A percentile compares a stretch with the other conserved stretches of the same genome.
phyloP scores from a whole-genome alignment of 2,888 invertebrate species.

The Stegana nigrithorax region DNA sequence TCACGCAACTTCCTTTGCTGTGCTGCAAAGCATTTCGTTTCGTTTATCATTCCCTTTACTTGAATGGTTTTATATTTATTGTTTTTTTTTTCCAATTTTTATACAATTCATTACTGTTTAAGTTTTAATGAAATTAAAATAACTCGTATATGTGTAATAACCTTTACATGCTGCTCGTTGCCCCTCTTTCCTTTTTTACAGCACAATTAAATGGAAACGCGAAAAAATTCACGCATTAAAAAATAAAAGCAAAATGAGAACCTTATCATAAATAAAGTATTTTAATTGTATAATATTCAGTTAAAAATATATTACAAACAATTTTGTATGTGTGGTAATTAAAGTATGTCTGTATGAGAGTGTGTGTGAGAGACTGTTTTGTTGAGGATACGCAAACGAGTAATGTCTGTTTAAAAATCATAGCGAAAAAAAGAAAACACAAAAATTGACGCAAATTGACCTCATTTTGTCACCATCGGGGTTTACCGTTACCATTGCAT shows the following conservation, averaged over 20 bases:
- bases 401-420: background rate
- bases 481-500: no score
- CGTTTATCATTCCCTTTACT: background rate
- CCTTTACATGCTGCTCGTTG: background rate
- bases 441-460: constrained; percentile 6
- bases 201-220: background rate
- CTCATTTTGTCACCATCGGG: no score
- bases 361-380: background rate
- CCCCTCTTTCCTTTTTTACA: background rate
- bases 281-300: no score
- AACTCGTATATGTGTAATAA: background rate
- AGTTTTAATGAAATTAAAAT: constrained; percentile 22
- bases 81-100: background rate
- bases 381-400: background rate
- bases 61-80: background rate
- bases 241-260: background rate
- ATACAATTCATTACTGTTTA: constrained; percentile 24
- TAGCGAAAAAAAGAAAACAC: no score
- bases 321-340: background rate
- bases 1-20: background rate
- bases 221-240: background rate
- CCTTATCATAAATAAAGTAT: no score
- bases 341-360: background rate
- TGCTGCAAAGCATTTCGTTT: no score
- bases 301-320: no score